Base-by-base conservation (phyloP, 2,888 invertebrate genomes). In the Heteropelma amictum region DNA sequence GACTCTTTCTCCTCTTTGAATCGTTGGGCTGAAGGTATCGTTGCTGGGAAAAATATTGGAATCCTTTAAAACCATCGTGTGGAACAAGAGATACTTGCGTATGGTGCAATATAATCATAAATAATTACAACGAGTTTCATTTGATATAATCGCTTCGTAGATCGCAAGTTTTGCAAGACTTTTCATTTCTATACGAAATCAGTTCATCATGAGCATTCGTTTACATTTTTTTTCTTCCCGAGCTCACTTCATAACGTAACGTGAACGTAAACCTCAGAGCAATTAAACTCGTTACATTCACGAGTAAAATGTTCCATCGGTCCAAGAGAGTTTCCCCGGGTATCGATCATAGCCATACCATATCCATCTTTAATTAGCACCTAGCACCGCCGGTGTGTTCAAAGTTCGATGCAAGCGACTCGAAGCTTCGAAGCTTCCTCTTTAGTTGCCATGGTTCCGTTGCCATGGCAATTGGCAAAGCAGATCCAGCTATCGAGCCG, bases 401-500 rank as follows among this genome's bases (percentile, higher is more conserved):
- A 28, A 49, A 12, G 35, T 26, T 19, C 8, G 56, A 12, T 35
- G 26, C 1, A 26, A 56, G 14, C 21, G 21, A 21, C n/a, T 21
- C 51, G 45, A 35, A 67, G 49, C 42, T 54, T 14, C 38, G 35
- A 51, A 58, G 35, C 58, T 70, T 76, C 76, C 76, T 64, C 76
- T 76, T 76, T 76, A 76, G 76, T 76, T 76, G 72, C 76, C 72
- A 76, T 68, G 72, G 56, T 45, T 42, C 58, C 72, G 76, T 76
- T 76, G 71, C 76, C 76, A 76, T 68, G 76, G 68, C 42, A 70
- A 76, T 76, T 58, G 67, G 17, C 45, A 51, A 51, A 42, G 63
- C 72, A 71, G 35, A 33, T 12, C 30, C 30, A 19, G 56, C 42
- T 7, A 26, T 45, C 23, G 7, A 51, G 51, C 47, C 6, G 8